These are phyloP conservation scores for Magallana gigas DNA, from an alignment of 1,140 invertebrate genomes.

Conservation along the genomic window DNA sequence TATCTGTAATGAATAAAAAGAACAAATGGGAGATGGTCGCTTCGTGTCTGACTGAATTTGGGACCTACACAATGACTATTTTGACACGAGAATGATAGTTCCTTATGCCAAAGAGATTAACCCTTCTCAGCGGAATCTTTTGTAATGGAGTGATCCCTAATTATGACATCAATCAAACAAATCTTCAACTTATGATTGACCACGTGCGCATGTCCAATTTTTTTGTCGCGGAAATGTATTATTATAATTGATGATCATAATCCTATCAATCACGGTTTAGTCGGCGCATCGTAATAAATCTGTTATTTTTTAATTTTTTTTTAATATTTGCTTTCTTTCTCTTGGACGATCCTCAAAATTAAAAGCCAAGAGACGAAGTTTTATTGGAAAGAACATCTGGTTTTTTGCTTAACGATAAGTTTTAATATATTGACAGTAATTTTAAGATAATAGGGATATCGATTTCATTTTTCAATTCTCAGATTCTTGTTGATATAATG, in stretches of 20 bases:
- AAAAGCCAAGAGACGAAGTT: too few relatives aligned
- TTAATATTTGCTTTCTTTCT: too few relatives aligned
- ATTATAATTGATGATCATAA: slow-evolving; percentile 28
- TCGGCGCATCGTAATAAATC: neutral
- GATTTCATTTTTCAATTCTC: too few relatives aligned
- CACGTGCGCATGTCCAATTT: slow-evolving; percentile 27
- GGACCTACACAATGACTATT: neutral
- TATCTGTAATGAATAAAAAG: neutral
- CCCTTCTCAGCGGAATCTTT: neutral
- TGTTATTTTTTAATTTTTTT: neutral
- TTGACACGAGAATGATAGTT: slow-evolving; percentile 21
- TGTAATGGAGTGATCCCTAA: slow-evolving; percentile 20
- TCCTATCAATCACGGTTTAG: slow-evolving; percentile 3
- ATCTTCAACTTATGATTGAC: slow-evolving; percentile 29
- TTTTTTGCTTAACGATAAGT: too few relatives aligned
- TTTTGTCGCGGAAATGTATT: slow-evolving; percentile 19
- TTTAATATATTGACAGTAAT: too few relatives aligned
- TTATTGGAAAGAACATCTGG: too few relatives aligned
- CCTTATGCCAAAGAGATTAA: slow-evolving; percentile 10
- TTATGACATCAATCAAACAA: slow-evolving; percentile 6
- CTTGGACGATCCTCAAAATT: too few relatives aligned
- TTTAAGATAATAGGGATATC: too few relatives aligned
- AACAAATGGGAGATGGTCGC: neutral
- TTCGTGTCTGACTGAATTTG: slow-evolving; percentile 18
- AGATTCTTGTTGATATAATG: too few relatives aligned